Evolutionary conservation across 2,888 invertebrate genomes (phyloP).

Genomic region (Physocephala rufipes): DNA sequence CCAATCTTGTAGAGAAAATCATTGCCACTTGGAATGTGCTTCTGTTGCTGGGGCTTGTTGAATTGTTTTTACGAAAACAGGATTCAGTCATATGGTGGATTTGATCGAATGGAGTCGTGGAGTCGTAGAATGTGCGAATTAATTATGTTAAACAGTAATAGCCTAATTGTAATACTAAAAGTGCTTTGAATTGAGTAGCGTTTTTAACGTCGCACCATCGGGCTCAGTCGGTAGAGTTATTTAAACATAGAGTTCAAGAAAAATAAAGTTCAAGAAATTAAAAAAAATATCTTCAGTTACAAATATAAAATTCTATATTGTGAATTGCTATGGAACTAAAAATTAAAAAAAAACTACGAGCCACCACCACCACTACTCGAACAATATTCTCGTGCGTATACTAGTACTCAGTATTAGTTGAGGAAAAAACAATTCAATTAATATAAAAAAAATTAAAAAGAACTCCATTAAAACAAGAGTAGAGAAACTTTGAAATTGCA

Average conservation of each 20-base stretch:
- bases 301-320: conserved; percentile 5
- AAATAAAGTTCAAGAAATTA: conserved; percentile 1
- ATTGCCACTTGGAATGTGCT: background rate
- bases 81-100: conserved; percentile 41
- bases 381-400: conserved; percentile 16
- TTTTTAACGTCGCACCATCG: too few relatives aligned
- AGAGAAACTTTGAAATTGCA: conserved; percentile 5
- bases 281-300: conserved; percentile 1
- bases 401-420: too few relatives aligned
- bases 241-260: too few relatives aligned
- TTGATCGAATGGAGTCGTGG: conserved; percentile 35
- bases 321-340: conserved; percentile 27
- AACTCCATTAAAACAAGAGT: background rate
- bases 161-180: too few relatives aligned
- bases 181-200: too few relatives aligned
- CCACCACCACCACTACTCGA: too few relatives aligned
- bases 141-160: background rate
- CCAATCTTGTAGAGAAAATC: too few relatives aligned
- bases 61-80: conserved; percentile 24
- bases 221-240: background rate
- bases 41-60: conserved; percentile 8
- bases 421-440: conserved; percentile 2
- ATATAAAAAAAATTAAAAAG: conserved; percentile 17
- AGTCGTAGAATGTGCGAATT: conserved; percentile 40
- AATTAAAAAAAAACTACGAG: conserved; percentile 4